phyloP scores from a whole-genome alignment of 1,140 invertebrate genomes.

The Drosophila sturtevanti region DNA sequence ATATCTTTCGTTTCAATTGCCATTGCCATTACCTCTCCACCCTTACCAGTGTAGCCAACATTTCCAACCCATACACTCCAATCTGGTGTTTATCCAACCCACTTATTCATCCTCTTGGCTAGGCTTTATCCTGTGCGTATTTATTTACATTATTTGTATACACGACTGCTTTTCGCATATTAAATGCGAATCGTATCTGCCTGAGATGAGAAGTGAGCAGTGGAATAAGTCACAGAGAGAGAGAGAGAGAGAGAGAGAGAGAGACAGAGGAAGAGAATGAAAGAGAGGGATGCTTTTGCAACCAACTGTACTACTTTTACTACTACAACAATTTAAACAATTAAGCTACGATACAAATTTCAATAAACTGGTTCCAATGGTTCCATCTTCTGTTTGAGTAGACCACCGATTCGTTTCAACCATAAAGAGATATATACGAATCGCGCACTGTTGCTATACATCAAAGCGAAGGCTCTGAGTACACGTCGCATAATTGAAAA shows the following conservation, averaged over 20 bases:
- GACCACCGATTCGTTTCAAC: background rate
- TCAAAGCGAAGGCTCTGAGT: no score
- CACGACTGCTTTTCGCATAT: slow-evolving; percentile 74
- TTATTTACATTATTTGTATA: slow-evolving; percentile 78
- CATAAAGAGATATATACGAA: background rate
- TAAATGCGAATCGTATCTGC: slow-evolving; percentile 50
- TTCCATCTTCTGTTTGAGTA: background rate
- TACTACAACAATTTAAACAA: background rate
- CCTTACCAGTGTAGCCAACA: background rate
- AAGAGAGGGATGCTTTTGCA: background rate
- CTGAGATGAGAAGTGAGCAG: background rate
- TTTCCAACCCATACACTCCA: slow-evolving; percentile 15
- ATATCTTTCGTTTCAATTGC: slow-evolving; percentile 66
- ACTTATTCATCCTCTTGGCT: background rate
- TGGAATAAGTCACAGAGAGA: background rate
- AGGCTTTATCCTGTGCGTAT: slow-evolving; percentile 44
- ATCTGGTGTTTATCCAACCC: slow-evolving; percentile 47
- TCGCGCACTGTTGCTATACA: no score
- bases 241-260: no score
- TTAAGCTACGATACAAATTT: background rate
- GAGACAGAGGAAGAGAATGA: background rate
- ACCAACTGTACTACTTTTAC: background rate
- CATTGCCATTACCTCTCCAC: slow-evolving; percentile 36
- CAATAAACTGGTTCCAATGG: background rate
- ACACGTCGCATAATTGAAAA: no score